phyloP scores from a whole-genome alignment of 1,140 invertebrate genomes.

The Latrodectus geometricus region DNA sequence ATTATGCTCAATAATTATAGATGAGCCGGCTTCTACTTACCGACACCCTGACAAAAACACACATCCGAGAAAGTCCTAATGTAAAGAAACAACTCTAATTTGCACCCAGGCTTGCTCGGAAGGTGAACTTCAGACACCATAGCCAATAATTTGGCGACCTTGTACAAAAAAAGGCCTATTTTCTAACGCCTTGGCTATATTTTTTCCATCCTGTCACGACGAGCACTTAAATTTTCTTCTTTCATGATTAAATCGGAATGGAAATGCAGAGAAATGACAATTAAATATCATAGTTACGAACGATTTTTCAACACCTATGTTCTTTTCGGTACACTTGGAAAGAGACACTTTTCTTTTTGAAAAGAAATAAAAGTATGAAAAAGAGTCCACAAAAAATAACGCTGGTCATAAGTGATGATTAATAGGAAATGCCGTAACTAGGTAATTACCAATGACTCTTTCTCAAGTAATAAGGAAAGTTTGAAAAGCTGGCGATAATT shows the following conservation, averaged over 20 bases:
- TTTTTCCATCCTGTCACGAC: neutral
- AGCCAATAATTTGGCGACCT: neutral
- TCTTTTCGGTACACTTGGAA: too few species aligned
- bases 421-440: too few species aligned
- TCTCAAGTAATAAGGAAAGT: too few species aligned
- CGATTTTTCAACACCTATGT: too few species aligned
- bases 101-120: neutral
- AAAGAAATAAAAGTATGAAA: too few species aligned
- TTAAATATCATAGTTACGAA: too few species aligned
- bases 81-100: neutral
- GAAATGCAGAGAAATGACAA: too few species aligned
- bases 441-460: too few species aligned
- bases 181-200: neutral
- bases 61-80: neutral
- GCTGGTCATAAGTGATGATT: too few species aligned
- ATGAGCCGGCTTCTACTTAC: neutral
- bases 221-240: neutral
- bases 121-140: neutral
- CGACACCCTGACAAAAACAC: neutral
- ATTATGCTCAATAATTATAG: neutral
- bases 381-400: too few species aligned
- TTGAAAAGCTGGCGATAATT: too few species aligned
- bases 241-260: neutral
- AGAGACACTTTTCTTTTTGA: too few species aligned
- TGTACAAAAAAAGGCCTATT: neutral